Evolutionary conservation across 2,113 vertebrate genomes (phyloP).

Genomic region (Chionis minor): DNA sequence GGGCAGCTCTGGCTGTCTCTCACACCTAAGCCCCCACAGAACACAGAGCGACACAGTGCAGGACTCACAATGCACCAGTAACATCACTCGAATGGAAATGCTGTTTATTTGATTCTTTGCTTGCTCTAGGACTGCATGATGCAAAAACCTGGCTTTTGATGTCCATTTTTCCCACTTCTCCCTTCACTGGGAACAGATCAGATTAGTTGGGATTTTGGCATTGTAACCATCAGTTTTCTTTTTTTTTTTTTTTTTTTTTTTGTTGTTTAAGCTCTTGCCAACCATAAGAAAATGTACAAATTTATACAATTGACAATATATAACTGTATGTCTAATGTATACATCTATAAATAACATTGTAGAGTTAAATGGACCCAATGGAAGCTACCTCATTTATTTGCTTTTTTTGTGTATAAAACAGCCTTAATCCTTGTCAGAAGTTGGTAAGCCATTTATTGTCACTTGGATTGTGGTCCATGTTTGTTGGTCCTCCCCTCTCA

Average conservation of each 20-base stretch:
- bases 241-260: neutral
- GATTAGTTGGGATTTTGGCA: neutral
- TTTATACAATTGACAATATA: neutral
- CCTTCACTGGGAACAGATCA: neutral
- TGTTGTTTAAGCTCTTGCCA: neutral
- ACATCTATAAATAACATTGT: neutral
- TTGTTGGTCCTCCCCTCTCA: neutral
- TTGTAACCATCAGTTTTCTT: neutral
- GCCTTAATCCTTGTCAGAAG: neutral
- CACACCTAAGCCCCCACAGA: accelerated
- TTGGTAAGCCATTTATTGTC: neutral
- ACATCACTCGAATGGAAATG: neutral
- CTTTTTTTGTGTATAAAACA: neutral
- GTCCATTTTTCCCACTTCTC: neutral
- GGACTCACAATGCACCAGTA: neutral
- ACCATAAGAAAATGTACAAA: neutral
- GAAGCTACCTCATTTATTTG: neutral
- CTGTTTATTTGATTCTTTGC: neutral
- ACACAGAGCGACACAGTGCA: neutral
- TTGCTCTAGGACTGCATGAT: neutral
- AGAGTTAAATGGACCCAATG: neutral
- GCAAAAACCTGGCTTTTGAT: neutral
- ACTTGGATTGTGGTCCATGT: neutral
- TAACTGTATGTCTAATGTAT: neutral
- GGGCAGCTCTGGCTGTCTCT: neutral